A percentile compares a stretch with the other conserved stretches of the same genome.
Evolutionary conservation across 23 tunicate genomes (phyloP).

Genomic region (Aplidium turbinatum): DNA sequence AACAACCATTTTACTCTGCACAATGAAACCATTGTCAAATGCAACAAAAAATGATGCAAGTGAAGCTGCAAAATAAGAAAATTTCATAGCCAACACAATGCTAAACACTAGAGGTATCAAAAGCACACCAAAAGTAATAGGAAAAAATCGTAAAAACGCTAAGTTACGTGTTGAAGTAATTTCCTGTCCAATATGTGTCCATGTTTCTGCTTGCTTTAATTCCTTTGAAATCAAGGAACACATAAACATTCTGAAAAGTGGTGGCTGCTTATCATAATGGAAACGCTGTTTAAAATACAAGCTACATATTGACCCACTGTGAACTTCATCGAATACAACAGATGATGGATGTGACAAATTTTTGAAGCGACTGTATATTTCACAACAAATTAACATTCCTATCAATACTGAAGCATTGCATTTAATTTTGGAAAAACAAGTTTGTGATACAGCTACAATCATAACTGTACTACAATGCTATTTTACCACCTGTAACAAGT

Average conservation of each 20-base stretch:
- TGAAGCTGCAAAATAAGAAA: neutral
- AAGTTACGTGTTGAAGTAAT: neutral
- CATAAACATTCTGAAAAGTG: slow-evolving; percentile 14
- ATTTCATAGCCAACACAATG: neutral
- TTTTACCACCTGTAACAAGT: too few species aligned
- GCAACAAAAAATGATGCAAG: neutral
- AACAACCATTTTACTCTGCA: slow-evolving; percentile 16
- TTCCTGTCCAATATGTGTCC: neutral
- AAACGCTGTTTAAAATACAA: slow-evolving; percentile 14
- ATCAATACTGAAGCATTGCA: too few species aligned
- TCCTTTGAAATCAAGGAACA: slow-evolving; percentile 1
- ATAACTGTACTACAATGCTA: too few species aligned
- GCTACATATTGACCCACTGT: slow-evolving; percentile 6
- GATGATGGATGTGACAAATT: too few species aligned
- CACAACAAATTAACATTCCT: too few species aligned
- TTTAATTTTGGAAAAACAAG: too few species aligned
- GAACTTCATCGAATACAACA: slow-evolving; percentile 14
- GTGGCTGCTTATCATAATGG: slow-evolving; percentile 29
- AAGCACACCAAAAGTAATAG: neutral
- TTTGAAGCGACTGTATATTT: too few species aligned
- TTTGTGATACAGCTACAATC: too few species aligned
- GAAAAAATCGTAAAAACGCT: neutral
- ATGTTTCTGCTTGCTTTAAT: neutral
- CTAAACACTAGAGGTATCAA: neutral
- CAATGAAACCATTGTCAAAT: slow-evolving; percentile 24